Evolutionary conservation across 2,113 vertebrate species (phyloP).

Genomic region (Menura novaehollandiae): DNA sequence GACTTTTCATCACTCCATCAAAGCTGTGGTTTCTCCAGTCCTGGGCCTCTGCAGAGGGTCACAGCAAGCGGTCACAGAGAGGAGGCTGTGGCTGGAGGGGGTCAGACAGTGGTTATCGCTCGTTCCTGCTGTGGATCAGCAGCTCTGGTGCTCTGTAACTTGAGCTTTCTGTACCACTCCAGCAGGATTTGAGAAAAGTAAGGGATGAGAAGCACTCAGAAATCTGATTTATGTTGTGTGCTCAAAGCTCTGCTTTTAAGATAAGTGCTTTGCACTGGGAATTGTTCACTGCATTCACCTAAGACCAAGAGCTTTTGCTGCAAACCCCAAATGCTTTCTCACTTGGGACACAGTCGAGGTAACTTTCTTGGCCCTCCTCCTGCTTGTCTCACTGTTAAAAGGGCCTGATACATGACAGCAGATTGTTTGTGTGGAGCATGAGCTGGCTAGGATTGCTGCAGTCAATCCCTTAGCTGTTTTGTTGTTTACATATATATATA

Average conservation of each 20-base stretch:
- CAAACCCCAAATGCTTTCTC: not conserved
- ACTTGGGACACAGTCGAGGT: not conserved
- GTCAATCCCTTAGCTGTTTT: not conserved
- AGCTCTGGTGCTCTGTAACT: not conserved
- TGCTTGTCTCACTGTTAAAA: not conserved
- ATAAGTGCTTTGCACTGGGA: not conserved
- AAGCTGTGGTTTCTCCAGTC: not conserved
- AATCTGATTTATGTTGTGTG: not conserved
- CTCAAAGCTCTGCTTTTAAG: not conserved
- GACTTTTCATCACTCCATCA: not conserved
- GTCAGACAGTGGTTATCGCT: not conserved
- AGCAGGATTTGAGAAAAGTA: not conserved
- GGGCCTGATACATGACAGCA: not conserved
- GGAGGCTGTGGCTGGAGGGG: not conserved
- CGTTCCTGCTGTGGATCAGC: not conserved
- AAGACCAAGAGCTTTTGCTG: not conserved
- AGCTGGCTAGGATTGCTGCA: not conserved
- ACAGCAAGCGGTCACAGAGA: rapidly evolving
- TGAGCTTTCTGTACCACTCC: not conserved
- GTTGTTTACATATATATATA: not conserved
- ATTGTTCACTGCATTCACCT: not conserved
- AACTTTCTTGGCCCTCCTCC: not conserved
- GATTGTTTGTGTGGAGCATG: not conserved
- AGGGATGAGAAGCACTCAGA: not conserved
- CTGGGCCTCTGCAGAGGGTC: not conserved